Conservation (phyloP, 2,797 vertebrate species). For the Brachyrhaphis roseni region DNA sequence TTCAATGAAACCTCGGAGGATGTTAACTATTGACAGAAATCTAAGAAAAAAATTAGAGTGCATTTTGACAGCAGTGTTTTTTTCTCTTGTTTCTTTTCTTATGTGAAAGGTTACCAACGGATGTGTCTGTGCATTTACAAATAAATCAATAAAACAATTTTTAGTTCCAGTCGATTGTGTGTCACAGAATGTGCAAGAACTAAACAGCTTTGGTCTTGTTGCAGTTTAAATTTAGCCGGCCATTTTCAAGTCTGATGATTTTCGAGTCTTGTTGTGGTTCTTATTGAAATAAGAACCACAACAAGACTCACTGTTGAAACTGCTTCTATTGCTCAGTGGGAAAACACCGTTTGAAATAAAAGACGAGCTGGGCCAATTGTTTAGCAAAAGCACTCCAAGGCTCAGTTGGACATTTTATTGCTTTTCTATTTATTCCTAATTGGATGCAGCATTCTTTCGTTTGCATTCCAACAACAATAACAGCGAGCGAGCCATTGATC, state of each 20-base stretch:
- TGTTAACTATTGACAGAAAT: not conserved
- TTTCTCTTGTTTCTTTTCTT: not conserved
- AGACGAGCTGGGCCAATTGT: conserved; percentile 3
- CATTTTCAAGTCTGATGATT: not conserved
- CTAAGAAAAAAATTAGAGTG: not conserved
- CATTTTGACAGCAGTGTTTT: not conserved
- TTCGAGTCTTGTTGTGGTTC: no score
- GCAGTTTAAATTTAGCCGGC: not conserved
- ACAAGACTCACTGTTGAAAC: not conserved
- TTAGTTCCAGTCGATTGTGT: not conserved
- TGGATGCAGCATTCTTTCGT: conserved; percentile 4
- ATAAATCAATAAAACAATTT: not conserved
- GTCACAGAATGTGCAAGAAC: not conserved
- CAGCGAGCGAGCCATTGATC: conserved; percentile 7
- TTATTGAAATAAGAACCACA: not conserved
- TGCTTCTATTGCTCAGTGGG: not conserved
- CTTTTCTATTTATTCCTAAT: conserved; percentile 25
- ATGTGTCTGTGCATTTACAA: not conserved
- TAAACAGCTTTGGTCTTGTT: not conserved
- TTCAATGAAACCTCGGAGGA: not conserved
- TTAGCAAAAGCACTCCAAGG: conserved; percentile 12
- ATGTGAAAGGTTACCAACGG: not conserved
- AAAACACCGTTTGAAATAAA: conserved; percentile 3
- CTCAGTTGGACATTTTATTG: conserved; percentile 6
- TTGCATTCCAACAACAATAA: conserved; percentile 28